Evolutionary conservation across 2,797 vertebrate genomes (phyloP), one percentile per base, ranked within the genome.

Genomic region (Halcyon chelicuti): DNA sequence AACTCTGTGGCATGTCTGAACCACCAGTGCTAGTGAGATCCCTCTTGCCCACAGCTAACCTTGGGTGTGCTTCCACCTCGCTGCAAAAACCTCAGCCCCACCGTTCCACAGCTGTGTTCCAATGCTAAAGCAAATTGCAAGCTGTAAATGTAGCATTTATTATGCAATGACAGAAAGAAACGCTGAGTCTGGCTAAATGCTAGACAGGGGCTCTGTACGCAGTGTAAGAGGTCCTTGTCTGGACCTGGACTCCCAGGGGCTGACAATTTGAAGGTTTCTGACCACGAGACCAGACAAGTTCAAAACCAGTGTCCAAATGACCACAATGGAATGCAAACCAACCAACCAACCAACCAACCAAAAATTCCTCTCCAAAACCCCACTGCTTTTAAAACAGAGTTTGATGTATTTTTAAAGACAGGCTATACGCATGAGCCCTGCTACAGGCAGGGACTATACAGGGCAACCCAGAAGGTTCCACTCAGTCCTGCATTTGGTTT

Each of bases 251-350:
- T 77, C 51, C 49, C 75, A 71, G 47, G 22, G n/a, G 31, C 62
- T 81, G 49, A 93, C 88, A 93, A 93, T 94, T 76, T 88, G 57
- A 58, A 80, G 25, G 79, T 84, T 95, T 88, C 76, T 90, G 73
- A 86, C 93, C 93, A 86, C 73, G 55, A n/a, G 51, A 86, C 42
- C 79, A 92, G 67, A 26, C 5, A 63, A 78, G 33, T 82, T 94
- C 83, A 95, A 93, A 94, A 79, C 10, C 52, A 85, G 55, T 39
- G 88, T 88, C 63, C 80, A 81, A 63, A 68, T 5, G 22, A 86
- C 93, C 90, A 88, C 40, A 88, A 4, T 40, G 86, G 80, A 90
- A 95, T 40, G 60, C 31, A 92, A 72, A 83, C 26, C 42, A 94
- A 85, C 10, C 58, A 58, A 58, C 21, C 35, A 72, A 83, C 26